A percentile compares a stretch with the other conserved stretches of the same genome.
Conservation (phyloP, 1,140 invertebrate species). For the Lordiphosa clarofinis region DNA sequence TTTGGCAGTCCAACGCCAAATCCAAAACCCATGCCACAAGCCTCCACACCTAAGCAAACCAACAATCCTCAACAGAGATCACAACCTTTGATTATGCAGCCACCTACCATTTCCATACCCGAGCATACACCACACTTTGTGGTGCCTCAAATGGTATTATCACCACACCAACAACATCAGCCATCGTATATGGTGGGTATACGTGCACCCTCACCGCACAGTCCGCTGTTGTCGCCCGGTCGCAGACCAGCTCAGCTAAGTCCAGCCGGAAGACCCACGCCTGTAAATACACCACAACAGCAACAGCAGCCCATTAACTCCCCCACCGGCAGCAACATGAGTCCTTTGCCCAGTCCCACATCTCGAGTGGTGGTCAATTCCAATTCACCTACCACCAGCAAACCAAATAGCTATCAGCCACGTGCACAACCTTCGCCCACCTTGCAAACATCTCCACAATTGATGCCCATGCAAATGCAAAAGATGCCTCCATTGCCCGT, state of each 20-base stretch:
- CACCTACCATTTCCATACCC: slow-evolving; percentile 83
- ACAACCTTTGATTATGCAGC: slow-evolving; percentile 79
- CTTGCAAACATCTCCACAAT: slow-evolving; percentile 48
- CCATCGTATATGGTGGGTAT: slow-evolving; percentile 54
- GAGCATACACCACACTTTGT: slow-evolving; percentile 80
- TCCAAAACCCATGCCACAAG: slow-evolving; percentile 16
- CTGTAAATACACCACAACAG: slow-evolving; percentile 18
- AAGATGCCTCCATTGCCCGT: slow-evolving; percentile 65
- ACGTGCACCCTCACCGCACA: slow-evolving; percentile 62
- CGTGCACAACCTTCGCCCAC: slow-evolving; percentile 42
- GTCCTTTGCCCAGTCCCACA: slow-evolving; percentile 36
- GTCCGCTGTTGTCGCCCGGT: slow-evolving; percentile 59
- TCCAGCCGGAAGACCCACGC: slow-evolving; percentile 34
- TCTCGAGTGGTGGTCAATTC: slow-evolving; percentile 29
- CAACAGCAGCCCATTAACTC: slow-evolving; percentile 44
- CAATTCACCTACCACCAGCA: slow-evolving; percentile 42
- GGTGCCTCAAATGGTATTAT: slow-evolving; percentile 82
- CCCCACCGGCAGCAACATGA: slow-evolving; percentile 41
- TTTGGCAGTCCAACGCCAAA: slow-evolving; percentile 50
- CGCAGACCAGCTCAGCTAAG: slow-evolving; percentile 45
- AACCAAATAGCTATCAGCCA: slow-evolving; percentile 44
- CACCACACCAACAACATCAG: slow-evolving; percentile 42
- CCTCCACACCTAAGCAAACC: slow-evolving; percentile 6
- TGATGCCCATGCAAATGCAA: slow-evolving; percentile 59
- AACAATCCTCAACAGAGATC: slow-evolving; percentile 29